Evolutionary conservation across 2,888 invertebrate genomes (phyloP).

Genomic region (Agrochola macilenta): DNA sequence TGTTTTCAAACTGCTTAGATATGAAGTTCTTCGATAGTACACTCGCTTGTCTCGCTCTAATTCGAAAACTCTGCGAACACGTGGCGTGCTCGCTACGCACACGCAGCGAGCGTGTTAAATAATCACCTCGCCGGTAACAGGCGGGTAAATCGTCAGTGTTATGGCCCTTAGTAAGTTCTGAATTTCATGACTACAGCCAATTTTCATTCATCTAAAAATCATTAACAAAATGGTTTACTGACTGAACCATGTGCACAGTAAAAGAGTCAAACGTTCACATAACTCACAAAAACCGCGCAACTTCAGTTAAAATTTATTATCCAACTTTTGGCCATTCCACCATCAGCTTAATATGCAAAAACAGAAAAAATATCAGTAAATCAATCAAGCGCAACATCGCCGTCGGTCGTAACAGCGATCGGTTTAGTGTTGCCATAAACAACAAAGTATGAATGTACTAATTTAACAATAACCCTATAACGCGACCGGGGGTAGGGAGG

Average conservation of each 20-base stretch:
- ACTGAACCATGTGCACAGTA: background rate
- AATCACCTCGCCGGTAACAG: too few relatives aligned
- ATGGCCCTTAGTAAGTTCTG: too few relatives aligned
- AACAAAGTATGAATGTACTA: conserved; percentile 80
- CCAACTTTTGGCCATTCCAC: conserved; percentile 42
- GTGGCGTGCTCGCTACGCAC: too few relatives aligned
- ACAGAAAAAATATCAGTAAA: conserved; percentile 61
- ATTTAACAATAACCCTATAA: conserved; percentile 79
- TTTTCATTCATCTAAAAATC: background rate
- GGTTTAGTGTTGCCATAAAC: conserved; percentile 75
- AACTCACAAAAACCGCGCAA: conserved; percentile 20
- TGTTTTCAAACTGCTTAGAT: too few relatives aligned
- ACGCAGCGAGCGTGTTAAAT: too few relatives aligned
- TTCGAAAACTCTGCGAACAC: too few relatives aligned
- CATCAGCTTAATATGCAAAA: conserved; percentile 61
- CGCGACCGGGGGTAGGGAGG: conserved; percentile 56
- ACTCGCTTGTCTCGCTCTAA: too few relatives aligned
- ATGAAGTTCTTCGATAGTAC: too few relatives aligned
- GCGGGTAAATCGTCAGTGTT: too few relatives aligned
- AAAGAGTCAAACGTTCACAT: conserved; percentile 25
- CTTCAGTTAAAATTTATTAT: conserved; percentile 39
- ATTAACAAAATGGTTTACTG: background rate
- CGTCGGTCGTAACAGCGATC: conserved; percentile 71
- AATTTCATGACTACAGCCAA: background rate
- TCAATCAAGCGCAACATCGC: conserved; percentile 70